Evolutionary conservation across 2,888 invertebrate species (phyloP), one percentile per base, ranked within the genome.

Genomic region (Invenusta paracnida): DNA sequence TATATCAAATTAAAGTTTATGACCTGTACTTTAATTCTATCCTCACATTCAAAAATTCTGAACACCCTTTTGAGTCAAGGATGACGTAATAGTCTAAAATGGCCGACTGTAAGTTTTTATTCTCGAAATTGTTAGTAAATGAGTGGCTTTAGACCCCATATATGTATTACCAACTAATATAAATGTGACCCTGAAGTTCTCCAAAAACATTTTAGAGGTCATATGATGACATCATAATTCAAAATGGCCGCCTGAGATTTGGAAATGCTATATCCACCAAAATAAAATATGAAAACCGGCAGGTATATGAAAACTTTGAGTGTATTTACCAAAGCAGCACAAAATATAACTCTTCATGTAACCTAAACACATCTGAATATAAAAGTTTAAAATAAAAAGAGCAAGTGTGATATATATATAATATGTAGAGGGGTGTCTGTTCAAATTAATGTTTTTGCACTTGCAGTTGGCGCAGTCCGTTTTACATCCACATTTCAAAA

Each of bases 331-430:
- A 11, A 48, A 48, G 5, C 48, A 48, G 17, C 5, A 23, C 73
- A 23, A 73, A 73, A 73, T 73, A 73, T 73, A 73, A 73, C 73
- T 73, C 73, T 73, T 73, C 73, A 73, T 73, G 25, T 73, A 73
- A 73, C 73, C 73, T 2, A 73, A 73, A 73, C 73, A 73, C 73
- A 73, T 73, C 17, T 73, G 73, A 73, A 73, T 73, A 48, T 48
- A n/a, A n/a, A 73, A 73, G 23, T 13, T 5, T 23, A 13, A 2
- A 73, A 73, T 13, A 25, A 2, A 73, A 73, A 73, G 23, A 23
- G 27, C 2, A 23, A 73, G 23, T n/a, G 73, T 73, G 73, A n/a
- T 5, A 73, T 73, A 73, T n/a, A n/a, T 73, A 73, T 5, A 73
- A 73, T 13, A 73, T 23, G 23, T 13, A 73, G 73, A 73, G 73